Evolutionary conservation across 2,797 vertebrate genomes (phyloP).

Genomic region (Enteromius argenteus): DNA sequence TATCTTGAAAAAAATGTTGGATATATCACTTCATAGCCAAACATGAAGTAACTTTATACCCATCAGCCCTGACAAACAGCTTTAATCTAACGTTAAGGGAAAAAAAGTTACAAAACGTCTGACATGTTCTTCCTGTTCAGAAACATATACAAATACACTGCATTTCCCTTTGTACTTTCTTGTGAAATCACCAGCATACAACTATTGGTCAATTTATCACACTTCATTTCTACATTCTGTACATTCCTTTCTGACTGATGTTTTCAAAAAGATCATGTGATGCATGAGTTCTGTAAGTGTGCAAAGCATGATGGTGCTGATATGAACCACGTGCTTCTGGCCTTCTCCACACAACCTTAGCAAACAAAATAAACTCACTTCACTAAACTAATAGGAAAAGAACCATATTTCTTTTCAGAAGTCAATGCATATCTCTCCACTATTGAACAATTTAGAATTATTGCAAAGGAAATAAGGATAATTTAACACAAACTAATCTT

Average conservation of each 20-base stretch:
- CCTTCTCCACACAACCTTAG: background rate
- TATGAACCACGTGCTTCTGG: background rate
- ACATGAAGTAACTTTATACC: background rate
- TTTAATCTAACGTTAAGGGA: background rate
- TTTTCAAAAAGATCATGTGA: background rate
- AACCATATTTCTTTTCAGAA: background rate
- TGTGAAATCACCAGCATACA: background rate
- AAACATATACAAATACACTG: slow-evolving; percentile 2
- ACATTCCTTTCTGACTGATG: slow-evolving; percentile 40
- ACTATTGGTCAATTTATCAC: background rate
- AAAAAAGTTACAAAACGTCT: background rate
- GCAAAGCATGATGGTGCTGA: background rate
- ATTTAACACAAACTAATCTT: background rate
- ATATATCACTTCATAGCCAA: background rate
- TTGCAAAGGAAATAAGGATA: background rate
- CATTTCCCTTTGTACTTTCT: background rate
- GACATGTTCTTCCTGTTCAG: background rate
- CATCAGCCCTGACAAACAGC: background rate
- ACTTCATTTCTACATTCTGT: slow-evolving; percentile 44
- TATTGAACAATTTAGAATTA: background rate
- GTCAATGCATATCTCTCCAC: background rate
- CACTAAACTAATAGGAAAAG: background rate
- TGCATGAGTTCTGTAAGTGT: background rate
- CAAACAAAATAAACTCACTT: background rate
- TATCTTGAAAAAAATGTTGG: background rate